Evolutionary conservation across 2,888 invertebrate genomes (phyloP), one percentile per base, ranked within the genome.

Genomic region (Polymixis flavicincta): DNA sequence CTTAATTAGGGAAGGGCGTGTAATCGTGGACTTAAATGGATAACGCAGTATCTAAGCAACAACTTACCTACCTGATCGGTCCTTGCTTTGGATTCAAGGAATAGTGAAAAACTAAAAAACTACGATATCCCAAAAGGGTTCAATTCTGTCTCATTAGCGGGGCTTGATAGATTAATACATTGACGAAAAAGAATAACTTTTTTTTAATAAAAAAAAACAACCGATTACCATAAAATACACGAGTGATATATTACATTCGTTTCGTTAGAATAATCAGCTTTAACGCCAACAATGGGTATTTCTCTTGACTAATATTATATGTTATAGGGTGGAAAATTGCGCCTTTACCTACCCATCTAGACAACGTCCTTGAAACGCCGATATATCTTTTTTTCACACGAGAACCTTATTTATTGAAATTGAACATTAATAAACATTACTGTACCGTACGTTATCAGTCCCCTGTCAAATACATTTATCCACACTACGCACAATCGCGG

Each of bases 391-490:
- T 22, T 76, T 55, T 42, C 59, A 76, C 28, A 50, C 4, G 22
- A 64, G 14, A 74, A 17, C 22, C 22, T 48, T 65, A 52, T 57
- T 65, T 25, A 9, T 25, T 60, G 32, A 37, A 32, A 54, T 50
- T 1, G 22, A 66, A 61, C 32, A 67, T 59, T 71, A 68, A 68
- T 71, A 64, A 83, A 83, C 64, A 83, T 83, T 57, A 69, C 64
- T 54, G 45, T 55, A 42, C 2, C 22, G 57, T 59, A 64, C 59
- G 52, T 77, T 68, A 64, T 83, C 83, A 63, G 52, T 45, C 32
- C 42, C n/a, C 59, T 79, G 84, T 68, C 80, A 83, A 66, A 78
- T 66, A 66, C 28, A 59, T 68, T 84, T 64, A 71, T 54, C 17
- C 50, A 63, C 45, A 74, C 32, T 67, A 28, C 28, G 14, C 22